Percentiles rank a stretch among this genome's conserved stretches.
Conservation (phyloP, 2,797 vertebrate species). For the Hypotaenidia philippensis region DNA sequence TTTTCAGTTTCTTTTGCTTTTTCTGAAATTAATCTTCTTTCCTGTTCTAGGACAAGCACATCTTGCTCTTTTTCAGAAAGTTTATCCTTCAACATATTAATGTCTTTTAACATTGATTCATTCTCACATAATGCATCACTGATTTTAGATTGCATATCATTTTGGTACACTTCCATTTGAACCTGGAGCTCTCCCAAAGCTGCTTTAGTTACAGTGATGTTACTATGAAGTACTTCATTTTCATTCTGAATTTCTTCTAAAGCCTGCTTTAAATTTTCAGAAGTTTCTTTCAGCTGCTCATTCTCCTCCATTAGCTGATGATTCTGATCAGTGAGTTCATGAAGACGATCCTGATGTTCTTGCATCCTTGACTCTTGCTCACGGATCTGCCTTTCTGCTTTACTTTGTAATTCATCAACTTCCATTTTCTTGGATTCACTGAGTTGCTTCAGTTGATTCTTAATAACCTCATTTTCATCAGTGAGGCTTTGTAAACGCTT, state of each 20-base stretch:
- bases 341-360: constrained; percentile 50
- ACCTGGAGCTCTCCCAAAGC: constrained; percentile 77
- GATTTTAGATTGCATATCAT: constrained; percentile 81
- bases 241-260: constrained; percentile 77
- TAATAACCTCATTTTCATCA: constrained; percentile 80
- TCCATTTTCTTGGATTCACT: constrained; percentile 77
- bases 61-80: constrained; percentile 80
- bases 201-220: constrained; percentile 73
- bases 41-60: constrained; percentile 70
- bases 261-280: constrained; percentile 74
- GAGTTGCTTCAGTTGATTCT: constrained; percentile 78
- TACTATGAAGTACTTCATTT: constrained; percentile 74
- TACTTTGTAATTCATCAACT: constrained; percentile 80
- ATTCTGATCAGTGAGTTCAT: constrained; percentile 75
- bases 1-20: constrained; percentile 67
- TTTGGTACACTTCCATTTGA: constrained; percentile 78
- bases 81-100: constrained; percentile 80
- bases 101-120: constrained; percentile 77
- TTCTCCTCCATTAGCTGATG: constrained; percentile 79
- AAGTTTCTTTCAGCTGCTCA: constrained; percentile 69
- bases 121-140: constrained; percentile 79
- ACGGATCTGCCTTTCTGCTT: constrained; percentile 76
- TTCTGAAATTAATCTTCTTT: constrained; percentile 77
- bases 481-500: constrained; percentile 72
- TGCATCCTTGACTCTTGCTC: constrained; percentile 71